Base-by-base conservation (phyloP, 1,140 invertebrate genomes). In the Aethina tumida region DNA sequence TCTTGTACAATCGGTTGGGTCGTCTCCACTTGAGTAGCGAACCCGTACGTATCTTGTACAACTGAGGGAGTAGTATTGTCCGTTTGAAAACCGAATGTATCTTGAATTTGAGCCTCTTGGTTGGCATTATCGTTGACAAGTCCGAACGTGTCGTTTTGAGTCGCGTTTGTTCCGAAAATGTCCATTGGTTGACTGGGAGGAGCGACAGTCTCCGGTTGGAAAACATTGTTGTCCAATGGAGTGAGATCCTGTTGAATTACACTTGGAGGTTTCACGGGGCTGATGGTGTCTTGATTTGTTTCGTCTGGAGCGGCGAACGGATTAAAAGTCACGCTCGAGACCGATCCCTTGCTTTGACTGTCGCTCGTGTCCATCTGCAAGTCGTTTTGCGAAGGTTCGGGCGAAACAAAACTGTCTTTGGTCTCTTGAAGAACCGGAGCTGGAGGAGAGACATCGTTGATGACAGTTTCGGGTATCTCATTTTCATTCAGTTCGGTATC, bases 241-340 rank as follows among this genome's bases (percentile, higher is more conserved):
- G 30, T 12, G 12, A 18, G 14, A 14, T 30, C 30, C n/a, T n/a
- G n/a, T n/a, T n/a, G n/a, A n/a, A n/a, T n/a, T n/a, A n/a, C n/a
- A n/a, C n/a, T n/a, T n/a, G n/a, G n/a, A n/a, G n/a, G 21, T 39
- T 32, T 18, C 28, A 14, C 8, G 6, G 20, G 3, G 25, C 24
- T 14, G 31, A 22, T 21, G 12, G 19, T 17, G 39, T 37, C 19
- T 45, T 30, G 7, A 33, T 34, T 27, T 35, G 30, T 33, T 33
- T 64, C 65, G 20, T 69, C 68, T 14, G 60, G 53, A 35, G 58
- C 60, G 13, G 65, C 65, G 27, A 70, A 70, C 3, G 68, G 68
- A 59, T 70, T 70, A 26, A 62, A 60, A 14, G 56, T 62, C 3
- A 55, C 52, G 42, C 58, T 62, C 8, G 56, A 60, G 4, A 58